Evolutionary conservation across 2,888 invertebrate species (phyloP), one percentile per base, ranked within the genome.

Genomic region (Dysmachus trigonus): DNA sequence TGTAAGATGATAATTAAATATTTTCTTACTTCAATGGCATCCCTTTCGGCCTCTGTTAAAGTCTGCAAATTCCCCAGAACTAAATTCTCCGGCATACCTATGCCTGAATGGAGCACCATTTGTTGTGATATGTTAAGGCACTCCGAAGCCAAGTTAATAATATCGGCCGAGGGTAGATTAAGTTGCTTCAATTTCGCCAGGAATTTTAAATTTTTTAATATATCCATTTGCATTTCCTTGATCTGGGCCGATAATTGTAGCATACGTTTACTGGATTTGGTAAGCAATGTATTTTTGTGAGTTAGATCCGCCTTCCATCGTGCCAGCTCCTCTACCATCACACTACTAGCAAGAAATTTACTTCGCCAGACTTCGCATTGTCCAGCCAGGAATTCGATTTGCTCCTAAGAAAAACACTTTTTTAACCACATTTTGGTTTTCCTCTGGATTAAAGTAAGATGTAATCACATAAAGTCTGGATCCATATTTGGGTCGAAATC

Each of bases 321-420:
- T 0, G 97, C 97, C 88, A 98, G 92, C 92, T 98, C 98, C 92
- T 98, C 98, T 1, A 98, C 96, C 96, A 98, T 97, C 86, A 98
- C 94, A 91, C 98, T 98, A 93, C 97, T 97, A 31, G 98, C 98
- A 89, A 98, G 93, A 92, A 98, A 99, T 94, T 98, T 99, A 91
- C 98, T 98, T 88, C 98, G 94, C 98, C 98, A 99, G 81, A 98
- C 97, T 93, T 99, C 98, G 91, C 98, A 97, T 90, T 98, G 98
- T 0, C 98, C 97, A 22, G 97, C 96, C 51, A 98, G 92, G 94
- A 96, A 97, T 91, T 99, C 98, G 2, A 97, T 96, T 93, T 98
- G 97, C 91, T 98, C 98, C 93, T 94, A 87, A 10, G 89, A 90
- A 88, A 88, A 62, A 86, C 87, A 87, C 87, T 76, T 41, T 41